Base-by-base conservation (phyloP, 2,888 invertebrate species). In the Itoplectis maculator region DNA sequence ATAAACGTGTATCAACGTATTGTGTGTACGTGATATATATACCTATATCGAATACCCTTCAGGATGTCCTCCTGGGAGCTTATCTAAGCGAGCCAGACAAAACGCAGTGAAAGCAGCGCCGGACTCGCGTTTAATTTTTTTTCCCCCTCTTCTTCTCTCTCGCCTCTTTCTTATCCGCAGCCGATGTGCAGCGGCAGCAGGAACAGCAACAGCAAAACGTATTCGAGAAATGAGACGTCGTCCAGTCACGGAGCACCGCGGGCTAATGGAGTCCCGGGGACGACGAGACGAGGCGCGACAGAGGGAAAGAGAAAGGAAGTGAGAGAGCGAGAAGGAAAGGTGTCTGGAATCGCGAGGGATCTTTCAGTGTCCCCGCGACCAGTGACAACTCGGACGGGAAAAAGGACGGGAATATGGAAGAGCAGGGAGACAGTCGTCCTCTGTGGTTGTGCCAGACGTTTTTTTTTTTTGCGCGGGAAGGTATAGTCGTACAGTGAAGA, bases 141-240 rank as follows among this genome's bases (percentile, higher is more conserved):
- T 56, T n/a, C 23, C 61, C 11, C 56, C 15, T 54, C 61, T 45
- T 61, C 40, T 42, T 45, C 15, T 35, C 45, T 47, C 47, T 15
- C 59, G 51, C 61, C 47, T 23, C 69, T 81, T 61, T 72, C 66
- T 65, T 54, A 29, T 15, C 51, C 18, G n/a, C n/a, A 40, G 37
- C 37, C 23, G 40, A 18, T 68, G 47, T 59, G 47, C 40, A 40
- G 29, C 23, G 5, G 29, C 3, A 29, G 29, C 29, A 29, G 29
- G n/a, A n/a, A n/a, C 29, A 29, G 29, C 29, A 29, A 29, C 35
- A 65, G 51, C 29, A 86, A 81, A 80, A 83, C 81, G 83, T 74
- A 69, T 83, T 87, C 85, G 83, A 82, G 86, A 87, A 88, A 86
- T 85, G 87, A 85, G 88, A 88, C 87, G 87, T 86, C 81, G 84